These are phyloP conservation scores for Betta splendens DNA, from an alignment of 2,797 vertebrate species.

Conservation along the genomic window DNA sequence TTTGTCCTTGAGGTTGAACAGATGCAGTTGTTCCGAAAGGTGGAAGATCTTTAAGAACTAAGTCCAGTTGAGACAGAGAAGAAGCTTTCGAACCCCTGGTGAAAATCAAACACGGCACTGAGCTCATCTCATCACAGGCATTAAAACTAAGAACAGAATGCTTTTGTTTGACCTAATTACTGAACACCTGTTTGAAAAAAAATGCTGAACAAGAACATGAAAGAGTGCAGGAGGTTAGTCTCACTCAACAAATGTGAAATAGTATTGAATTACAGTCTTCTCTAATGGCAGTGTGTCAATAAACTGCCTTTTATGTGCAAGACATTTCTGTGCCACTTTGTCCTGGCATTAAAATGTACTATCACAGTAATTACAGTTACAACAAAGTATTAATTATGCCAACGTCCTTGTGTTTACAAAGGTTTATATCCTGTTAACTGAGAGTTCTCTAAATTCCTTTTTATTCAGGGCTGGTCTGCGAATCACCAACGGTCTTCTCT, in stretches of 20 bases:
- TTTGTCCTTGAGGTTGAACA: too few relatives aligned
- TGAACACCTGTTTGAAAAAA: not conserved
- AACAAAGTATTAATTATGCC: slow-evolving; percentile 3
- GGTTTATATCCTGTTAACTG: not conserved
- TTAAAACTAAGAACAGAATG: not conserved
- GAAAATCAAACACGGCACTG: slow-evolving; percentile 30
- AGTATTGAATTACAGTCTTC: not conserved
- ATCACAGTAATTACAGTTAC: slow-evolving; percentile 8
- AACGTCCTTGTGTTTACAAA: not conserved
- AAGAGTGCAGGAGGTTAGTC: not conserved
- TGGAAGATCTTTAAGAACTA: too few relatives aligned
- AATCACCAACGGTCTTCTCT: slow-evolving; percentile 13
- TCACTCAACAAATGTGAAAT: not conserved
- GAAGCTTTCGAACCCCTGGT: slow-evolving; percentile 76
- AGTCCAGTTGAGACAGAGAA: too few relatives aligned
- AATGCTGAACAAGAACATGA: not conserved
- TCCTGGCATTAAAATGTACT: not conserved
- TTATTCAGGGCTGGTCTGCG: slow-evolving; percentile 1
- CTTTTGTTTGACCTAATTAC: not conserved
- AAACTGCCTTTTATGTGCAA: not conserved
- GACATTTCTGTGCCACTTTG: slow-evolving; percentile 1
- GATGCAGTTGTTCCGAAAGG: too few relatives aligned
- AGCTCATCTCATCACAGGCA: not conserved
- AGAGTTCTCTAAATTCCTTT: slow-evolving; percentile 20
- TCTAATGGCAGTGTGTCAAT: not conserved